Percentiles rank a stretch among this genome's conserved stretches.
These are phyloP conservation scores for Scylla paramamosain DNA, from an alignment of 1,140 invertebrate species.

Conservation along the genomic window DNA sequence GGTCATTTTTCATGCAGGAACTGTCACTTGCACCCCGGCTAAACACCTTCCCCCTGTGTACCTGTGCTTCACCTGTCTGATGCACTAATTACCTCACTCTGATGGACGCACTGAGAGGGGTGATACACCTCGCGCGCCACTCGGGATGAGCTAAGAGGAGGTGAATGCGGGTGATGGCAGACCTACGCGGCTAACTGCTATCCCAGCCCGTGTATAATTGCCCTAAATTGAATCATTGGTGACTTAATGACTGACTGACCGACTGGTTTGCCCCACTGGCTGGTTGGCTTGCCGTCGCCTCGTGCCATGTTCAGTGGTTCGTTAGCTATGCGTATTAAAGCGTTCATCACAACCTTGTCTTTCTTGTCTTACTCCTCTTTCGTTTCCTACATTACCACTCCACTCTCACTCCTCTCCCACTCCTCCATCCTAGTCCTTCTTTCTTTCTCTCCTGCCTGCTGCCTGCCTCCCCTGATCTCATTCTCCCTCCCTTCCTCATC, in stretches of 20 bases:
- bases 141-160: not conserved
- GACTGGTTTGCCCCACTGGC: not conserved
- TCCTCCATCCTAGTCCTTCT: too few relatives aligned
- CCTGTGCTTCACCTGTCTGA: conserved; percentile 3
- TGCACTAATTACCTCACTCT: not conserved
- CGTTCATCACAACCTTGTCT: not conserved
- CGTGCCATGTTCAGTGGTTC: not conserved
- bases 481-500: not conserved
- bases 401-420: too few relatives aligned
- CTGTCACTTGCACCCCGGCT: not conserved
- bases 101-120: not conserved
- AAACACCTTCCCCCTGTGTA: not conserved
- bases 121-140: not conserved
- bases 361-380: too few relatives aligned
- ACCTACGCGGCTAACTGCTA: not conserved
- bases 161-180: not conserved
- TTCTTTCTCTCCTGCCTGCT: too few relatives aligned
- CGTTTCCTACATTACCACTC: too few relatives aligned
- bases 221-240: not conserved
- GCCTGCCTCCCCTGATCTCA: too few relatives aligned
- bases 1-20: not conserved
- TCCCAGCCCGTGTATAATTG: not conserved
- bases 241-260: not conserved
- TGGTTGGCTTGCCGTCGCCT: not conserved
- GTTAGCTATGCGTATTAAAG: not conserved